A percentile compares a stretch with the other conserved stretches of the same genome.
These are phyloP conservation scores for Vanessa tameamea DNA, from an alignment of 1,140 invertebrate species.

Conservation along the genomic window DNA sequence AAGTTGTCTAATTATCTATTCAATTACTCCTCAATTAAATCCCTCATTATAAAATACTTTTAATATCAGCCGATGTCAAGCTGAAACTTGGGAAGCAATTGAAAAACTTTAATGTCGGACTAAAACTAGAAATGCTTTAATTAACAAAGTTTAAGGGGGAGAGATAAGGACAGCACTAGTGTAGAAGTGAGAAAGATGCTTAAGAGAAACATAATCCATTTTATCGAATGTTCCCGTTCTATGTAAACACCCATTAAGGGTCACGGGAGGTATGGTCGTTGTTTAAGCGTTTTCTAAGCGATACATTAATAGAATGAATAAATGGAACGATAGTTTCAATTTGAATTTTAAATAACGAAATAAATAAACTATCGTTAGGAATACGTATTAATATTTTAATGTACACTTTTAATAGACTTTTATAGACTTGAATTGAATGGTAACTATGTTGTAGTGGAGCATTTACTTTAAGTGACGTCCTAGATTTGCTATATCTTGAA, in stretches of 20 bases:
- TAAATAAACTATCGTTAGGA: too few relatives aligned
- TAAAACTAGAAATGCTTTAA: slow-evolving; percentile 18
- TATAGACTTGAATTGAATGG: too few relatives aligned
- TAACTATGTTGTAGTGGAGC: too few relatives aligned
- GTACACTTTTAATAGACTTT: too few relatives aligned
- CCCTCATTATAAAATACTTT: slow-evolving; percentile 12
- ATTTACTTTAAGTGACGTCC: too few relatives aligned
- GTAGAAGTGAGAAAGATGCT: slow-evolving; percentile 17
- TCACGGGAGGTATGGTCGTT: slow-evolving; percentile 25
- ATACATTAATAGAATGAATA: too few relatives aligned
- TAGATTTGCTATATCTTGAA: too few relatives aligned
- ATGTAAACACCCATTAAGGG: slow-evolving; percentile 63
- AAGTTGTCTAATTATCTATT: neutral
- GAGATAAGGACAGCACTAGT: neutral
- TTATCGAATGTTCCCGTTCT: slow-evolving; percentile 57
- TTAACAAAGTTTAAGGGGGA: slow-evolving; percentile 27
- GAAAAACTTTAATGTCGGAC: slow-evolving; percentile 15
- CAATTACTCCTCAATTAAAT: slow-evolving; percentile 2
- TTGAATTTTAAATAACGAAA: too few relatives aligned
- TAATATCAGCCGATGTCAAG: slow-evolving; percentile 10
- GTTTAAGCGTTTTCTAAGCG: slow-evolving; percentile 26
- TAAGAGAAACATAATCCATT: slow-evolving; percentile 53
- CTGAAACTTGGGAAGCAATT: slow-evolving; percentile 12
- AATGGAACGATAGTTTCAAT: too few relatives aligned
- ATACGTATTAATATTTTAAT: too few relatives aligned